Percentiles rank a stretch among this genome's conserved stretches.
These are phyloP conservation scores for Phasia obesa DNA, from an alignment of 2,888 invertebrate genomes.

Conservation along the genomic window DNA sequence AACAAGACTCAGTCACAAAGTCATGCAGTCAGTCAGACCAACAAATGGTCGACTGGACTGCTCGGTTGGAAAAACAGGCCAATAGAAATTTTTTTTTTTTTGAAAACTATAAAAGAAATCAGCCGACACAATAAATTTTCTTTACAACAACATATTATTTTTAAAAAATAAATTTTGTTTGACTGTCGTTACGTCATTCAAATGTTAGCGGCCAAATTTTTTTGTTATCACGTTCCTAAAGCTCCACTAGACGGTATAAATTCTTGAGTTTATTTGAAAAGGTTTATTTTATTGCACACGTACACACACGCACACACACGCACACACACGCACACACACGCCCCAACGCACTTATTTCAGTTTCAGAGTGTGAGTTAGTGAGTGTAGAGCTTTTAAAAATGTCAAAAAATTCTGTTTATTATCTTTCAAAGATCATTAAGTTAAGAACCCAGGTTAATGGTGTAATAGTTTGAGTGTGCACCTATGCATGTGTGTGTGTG, in stretches of 20 bases:
- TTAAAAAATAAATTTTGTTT: conserved; percentile 49
- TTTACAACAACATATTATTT: conserved; percentile 30
- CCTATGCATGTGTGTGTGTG: conserved; percentile 15
- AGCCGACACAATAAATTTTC: conserved; percentile 63
- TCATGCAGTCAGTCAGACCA: background rate
- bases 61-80: background rate
- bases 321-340: background rate
- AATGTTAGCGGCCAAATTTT: conserved; percentile 30
- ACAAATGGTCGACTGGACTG: background rate
- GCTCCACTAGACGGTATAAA: conserved; percentile 20
- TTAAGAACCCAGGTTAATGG: conserved; percentile 44
- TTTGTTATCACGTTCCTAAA: conserved; percentile 28
- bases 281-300: too few relatives aligned
- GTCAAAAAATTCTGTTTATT: conserved; percentile 72
- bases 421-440: conserved; percentile 71
- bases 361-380: background rate
- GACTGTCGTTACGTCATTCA: conserved; percentile 45
- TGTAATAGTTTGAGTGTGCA: conserved; percentile 5
- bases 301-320: too few relatives aligned
- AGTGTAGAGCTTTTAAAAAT: conserved; percentile 67
- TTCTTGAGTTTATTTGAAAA: conserved; percentile 27
- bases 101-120: conserved; percentile 32
- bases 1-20: background rate
- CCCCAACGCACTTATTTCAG: too few relatives aligned
- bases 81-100: conserved; percentile 41